A percentile compares a stretch with the other conserved stretches of the same genome.
phyloP scores from a whole-genome alignment of 2,797 vertebrate genomes.

The Dryobates pubescens region DNA sequence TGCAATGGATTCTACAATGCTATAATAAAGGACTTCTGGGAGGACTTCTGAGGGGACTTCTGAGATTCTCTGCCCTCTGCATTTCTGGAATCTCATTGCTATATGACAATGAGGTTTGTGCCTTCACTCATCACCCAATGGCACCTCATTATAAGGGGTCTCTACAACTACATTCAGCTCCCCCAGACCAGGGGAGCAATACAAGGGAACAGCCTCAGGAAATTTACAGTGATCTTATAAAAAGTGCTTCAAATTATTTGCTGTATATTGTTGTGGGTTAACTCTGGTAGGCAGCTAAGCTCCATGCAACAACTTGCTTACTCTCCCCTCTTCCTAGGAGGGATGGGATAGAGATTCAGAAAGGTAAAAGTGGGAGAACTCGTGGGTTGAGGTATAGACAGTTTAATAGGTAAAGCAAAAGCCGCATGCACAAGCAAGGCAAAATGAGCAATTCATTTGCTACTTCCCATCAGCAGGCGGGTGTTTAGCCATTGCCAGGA shows the following conservation, averaged over 20 bases:
- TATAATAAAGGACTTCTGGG: too few species aligned
- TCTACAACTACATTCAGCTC: too few species aligned
- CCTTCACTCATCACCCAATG: too few species aligned
- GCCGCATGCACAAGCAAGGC: rapidly evolving
- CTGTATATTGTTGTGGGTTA: not conserved
- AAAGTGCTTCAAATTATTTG: not conserved
- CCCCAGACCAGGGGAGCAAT: too few species aligned
- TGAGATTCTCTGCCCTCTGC: too few species aligned
- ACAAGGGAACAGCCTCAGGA: not conserved
- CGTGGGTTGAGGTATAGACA: not conserved
- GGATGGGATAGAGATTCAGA: not conserved
- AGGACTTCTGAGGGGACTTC: too few species aligned
- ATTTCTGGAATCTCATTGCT: too few species aligned
- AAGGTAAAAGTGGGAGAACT: not conserved
- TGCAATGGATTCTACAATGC: too few species aligned
- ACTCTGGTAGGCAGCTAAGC: not conserved
- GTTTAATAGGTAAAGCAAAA: not conserved
- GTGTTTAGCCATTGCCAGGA: not conserved
- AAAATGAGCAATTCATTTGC: not conserved
- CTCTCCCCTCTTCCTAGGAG: rapidly evolving
- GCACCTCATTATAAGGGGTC: too few species aligned
- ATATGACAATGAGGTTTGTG: too few species aligned
- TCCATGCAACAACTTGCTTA: not conserved
- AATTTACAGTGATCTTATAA: not conserved
- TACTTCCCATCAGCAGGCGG: not conserved